Evolutionary conservation across 1,140 invertebrate species (phyloP).

Genomic region (Bombus huntii): DNA sequence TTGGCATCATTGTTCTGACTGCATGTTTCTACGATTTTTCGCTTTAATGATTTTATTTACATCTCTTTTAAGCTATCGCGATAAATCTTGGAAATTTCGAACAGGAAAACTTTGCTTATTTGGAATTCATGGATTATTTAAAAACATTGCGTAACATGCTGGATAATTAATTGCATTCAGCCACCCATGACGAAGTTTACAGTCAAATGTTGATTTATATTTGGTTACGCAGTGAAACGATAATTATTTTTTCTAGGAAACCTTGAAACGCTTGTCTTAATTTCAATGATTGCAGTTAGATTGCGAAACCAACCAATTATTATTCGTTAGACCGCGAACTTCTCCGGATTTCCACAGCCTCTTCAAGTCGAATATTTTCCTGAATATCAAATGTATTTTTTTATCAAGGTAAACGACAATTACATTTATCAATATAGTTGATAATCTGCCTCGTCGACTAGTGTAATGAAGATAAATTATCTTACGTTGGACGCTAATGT

Average conservation of each 20-base stretch:
- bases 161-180: neutral
- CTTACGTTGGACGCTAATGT: neutral
- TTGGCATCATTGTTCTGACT: neutral
- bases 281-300: neutral
- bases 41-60: neutral
- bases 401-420: no score
- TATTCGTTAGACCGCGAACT: neutral
- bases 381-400: neutral
- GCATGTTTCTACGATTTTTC: neutral
- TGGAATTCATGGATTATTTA: neutral
- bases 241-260: neutral
- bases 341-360: neutral
- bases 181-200: neutral
- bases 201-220: neutral
- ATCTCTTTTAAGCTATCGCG: neutral
- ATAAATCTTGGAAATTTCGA: neutral
- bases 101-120: constrained; percentile 23
- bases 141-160: neutral
- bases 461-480: neutral
- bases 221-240: neutral
- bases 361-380: neutral
- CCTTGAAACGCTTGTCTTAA: neutral
- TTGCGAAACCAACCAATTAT: neutral
- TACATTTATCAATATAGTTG: neutral
- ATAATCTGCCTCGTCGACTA: neutral